Base-by-base conservation (phyloP, 2,888 invertebrate species). In the Odontocolon sp. region DNA sequence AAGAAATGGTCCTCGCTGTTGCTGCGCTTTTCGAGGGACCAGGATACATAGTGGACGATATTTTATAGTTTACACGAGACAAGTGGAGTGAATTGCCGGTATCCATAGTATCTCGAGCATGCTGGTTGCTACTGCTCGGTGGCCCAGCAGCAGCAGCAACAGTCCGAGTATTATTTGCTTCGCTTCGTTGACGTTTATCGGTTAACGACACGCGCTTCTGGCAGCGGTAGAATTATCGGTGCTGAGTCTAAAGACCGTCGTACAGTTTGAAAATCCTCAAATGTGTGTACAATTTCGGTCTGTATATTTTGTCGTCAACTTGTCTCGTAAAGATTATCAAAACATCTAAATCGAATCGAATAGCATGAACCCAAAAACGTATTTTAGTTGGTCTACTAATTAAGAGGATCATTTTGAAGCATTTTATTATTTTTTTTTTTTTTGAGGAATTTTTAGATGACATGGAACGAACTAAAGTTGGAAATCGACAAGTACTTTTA, bases 111-210 rank as follows among this genome's bases (percentile, higher is more conserved):
- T 23, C 23, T 50, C 50, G 50, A n/a, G 31, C 31, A 42, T n/a
- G 33, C 18, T n/a, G 33, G 9, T 9, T 3, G 9, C 31, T 28
- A 21, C 16, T 21, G 26, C 23, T 14, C 40, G 47, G 61, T 45
- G 67, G 56, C 42, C 59, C 57, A 28, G 2, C 56, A 57, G 75
- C 70, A 61, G 76, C 70, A 61, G 76, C 70, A 61, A 67, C 66
- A 64, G 67, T 67, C 61, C n/a, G n/a, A n/a, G 71, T 71, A 67
- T 67, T 71, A 63, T 71, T 76, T 71, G 67, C 61, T 56, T 11
- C 56, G 61, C 54, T 61, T 70, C 68, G 52, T 59, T 71, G 83
- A 80, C 79, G 75, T 83, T 84, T 84, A 81, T 83, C 83, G 79
- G 71, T 14, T 66, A 26, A 50, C 36, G 68, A 79, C 81, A 77